Conservation (phyloP, 2,113 vertebrate species). For the Gambusia affinis region DNA sequence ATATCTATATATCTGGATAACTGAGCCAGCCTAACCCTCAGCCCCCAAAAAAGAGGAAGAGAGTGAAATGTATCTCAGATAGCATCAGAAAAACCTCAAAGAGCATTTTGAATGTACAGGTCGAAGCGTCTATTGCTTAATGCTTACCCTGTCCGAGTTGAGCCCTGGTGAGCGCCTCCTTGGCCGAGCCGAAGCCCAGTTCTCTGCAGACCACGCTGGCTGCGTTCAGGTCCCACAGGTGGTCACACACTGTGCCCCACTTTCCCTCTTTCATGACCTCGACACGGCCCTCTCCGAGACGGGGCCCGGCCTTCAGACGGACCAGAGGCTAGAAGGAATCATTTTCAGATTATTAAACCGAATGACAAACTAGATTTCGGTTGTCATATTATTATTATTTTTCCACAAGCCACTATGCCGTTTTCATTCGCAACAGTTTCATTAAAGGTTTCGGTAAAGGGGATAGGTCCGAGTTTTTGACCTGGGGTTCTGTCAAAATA, state of each 20-base stretch:
- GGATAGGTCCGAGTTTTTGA: too few relatives aligned
- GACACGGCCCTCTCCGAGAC: slow-evolving; percentile 90
- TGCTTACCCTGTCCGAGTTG: slow-evolving; percentile 92
- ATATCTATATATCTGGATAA: neutral
- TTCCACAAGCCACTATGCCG: neutral
- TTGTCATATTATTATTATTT: too few relatives aligned
- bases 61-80: neutral
- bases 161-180: slow-evolving; percentile 86
- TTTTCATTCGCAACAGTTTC: neutral
- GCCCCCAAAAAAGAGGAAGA: neutral
- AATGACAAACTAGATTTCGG: too few relatives aligned
- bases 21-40: neutral
- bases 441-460: neutral
- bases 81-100: slow-evolving; percentile 21
- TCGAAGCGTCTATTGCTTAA: neutral
- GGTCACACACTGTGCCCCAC: slow-evolving; percentile 95
- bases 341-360: neutral
- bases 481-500: too few relatives aligned
- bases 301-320: slow-evolving; percentile 89
- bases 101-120: slow-evolving; percentile 6
- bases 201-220: slow-evolving; percentile 94
- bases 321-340: slow-evolving; percentile 69
- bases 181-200: slow-evolving; percentile 91
- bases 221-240: slow-evolving; percentile 87
- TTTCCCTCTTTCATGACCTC: slow-evolving; percentile 90